A percentile compares a stretch with the other conserved stretches of the same genome.
Conservation (phyloP, 2,888 invertebrate species). For the Andrena trimmerana region DNA sequence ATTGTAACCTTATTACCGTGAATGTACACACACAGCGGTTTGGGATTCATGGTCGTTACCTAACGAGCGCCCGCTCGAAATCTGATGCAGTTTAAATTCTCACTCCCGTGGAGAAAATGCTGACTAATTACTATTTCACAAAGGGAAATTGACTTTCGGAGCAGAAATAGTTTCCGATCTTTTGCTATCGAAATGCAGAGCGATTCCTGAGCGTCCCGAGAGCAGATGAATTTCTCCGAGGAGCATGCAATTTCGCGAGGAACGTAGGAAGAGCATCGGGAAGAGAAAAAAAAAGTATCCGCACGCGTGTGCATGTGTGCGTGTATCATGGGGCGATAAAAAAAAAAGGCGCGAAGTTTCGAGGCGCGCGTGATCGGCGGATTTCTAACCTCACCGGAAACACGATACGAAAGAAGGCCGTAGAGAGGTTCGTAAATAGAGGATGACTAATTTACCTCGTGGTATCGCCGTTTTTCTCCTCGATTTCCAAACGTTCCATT, state of each 20-base stretch:
- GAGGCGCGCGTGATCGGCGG: conserved; percentile 22
- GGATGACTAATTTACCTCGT: conserved; percentile 78
- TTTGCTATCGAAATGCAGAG: not conserved
- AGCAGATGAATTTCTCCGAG: not conserved
- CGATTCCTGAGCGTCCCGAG: not conserved
- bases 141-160: not conserved
- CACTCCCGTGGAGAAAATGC: too few species aligned
- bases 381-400: conserved; percentile 51
- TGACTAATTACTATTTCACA: too few species aligned
- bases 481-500: conserved; percentile 83
- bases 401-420: conserved; percentile 32
- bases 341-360: conserved; percentile 53
- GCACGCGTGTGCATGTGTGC: too few species aligned
- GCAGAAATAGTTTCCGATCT: not conserved
- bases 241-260: too few species aligned
- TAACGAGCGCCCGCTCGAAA: too few species aligned
- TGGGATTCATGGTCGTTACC: too few species aligned
- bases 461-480: conserved; percentile 83
- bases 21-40: too few species aligned
- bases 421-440: conserved; percentile 38
- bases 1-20: too few species aligned
- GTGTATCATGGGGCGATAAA: not conserved
- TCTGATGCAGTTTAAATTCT: too few species aligned
- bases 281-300: not conserved
- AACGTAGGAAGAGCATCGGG: not conserved